Percentiles rank a stretch among this genome's conserved stretches.
These are phyloP conservation scores for Cirrhinus molitorella DNA, from an alignment of 2,797 vertebrate genomes.

Conservation along the genomic window DNA sequence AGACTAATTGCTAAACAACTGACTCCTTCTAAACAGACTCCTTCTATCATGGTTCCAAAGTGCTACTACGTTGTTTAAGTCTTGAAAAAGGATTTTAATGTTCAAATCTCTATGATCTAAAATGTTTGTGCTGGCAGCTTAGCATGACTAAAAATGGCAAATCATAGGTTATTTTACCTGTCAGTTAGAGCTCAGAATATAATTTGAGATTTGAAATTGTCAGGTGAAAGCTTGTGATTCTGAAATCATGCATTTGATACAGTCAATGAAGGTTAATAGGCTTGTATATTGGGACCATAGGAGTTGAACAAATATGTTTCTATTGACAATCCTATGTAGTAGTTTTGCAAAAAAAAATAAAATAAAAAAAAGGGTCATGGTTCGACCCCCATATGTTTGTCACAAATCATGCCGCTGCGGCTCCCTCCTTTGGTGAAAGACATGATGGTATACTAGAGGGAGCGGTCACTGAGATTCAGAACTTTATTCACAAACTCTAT, in stretches of 20 bases:
- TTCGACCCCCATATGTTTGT: too few relatives aligned
- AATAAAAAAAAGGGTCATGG: too few relatives aligned
- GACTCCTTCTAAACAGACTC: background rate
- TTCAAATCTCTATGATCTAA: background rate
- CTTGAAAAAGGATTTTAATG: background rate
- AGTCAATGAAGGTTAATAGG: background rate
- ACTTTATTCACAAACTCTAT: too few relatives aligned
- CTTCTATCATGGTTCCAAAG: background rate
- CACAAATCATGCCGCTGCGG: too few relatives aligned
- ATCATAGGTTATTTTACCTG: slow-evolving; percentile 1
- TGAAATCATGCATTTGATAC: background rate
- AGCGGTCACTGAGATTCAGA: too few relatives aligned
- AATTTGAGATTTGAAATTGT: background rate
- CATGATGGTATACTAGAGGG: too few relatives aligned
- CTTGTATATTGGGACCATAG: background rate
- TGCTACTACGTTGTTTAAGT: background rate
- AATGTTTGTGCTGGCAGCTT: slow-evolving; percentile 3
- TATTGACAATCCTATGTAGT: background rate
- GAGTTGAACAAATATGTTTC: background rate
- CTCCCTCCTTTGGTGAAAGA: too few relatives aligned
- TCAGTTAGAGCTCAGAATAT: background rate
- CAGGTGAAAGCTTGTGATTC: background rate
- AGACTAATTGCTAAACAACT: background rate
- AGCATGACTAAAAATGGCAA: background rate
- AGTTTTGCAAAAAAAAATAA: too few relatives aligned